Evolutionary conservation across 2,888 invertebrate genomes (phyloP).

Genomic region (Lepidocyrtinus sp.): DNA sequence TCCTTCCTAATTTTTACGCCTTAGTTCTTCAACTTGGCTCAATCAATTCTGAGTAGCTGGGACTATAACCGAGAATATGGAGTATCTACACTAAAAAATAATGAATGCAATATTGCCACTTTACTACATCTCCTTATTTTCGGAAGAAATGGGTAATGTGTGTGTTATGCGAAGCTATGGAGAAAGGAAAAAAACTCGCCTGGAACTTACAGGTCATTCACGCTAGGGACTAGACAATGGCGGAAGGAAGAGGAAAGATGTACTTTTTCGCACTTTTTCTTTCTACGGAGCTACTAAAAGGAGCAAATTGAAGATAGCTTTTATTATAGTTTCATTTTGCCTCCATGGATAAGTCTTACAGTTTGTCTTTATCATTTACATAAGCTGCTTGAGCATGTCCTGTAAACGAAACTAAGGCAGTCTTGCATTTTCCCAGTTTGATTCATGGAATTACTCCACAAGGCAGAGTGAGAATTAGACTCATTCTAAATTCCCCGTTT

Average conservation of each 20-base stretch:
- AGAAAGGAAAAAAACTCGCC: background rate
- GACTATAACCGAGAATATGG: background rate
- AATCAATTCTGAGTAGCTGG: constrained; percentile 45
- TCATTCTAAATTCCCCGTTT: too few relatives aligned
- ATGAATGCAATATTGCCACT: constrained; percentile 16
- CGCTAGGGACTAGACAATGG: constrained; percentile 4
- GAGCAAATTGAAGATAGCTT: background rate
- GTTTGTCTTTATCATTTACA: constrained; percentile 3
- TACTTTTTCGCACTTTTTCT: constrained; percentile 6
- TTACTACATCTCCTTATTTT: background rate
- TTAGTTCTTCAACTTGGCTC: constrained; percentile 48
- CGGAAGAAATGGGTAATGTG: background rate
- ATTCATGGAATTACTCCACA: too few relatives aligned
- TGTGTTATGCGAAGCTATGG: constrained; percentile 7
- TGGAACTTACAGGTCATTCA: constrained; percentile 13
- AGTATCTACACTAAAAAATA: too few relatives aligned
- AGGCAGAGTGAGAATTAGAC: background rate
- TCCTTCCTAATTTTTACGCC: constrained; percentile 41
- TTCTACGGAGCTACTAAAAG: background rate
- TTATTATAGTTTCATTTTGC: constrained; percentile 7
- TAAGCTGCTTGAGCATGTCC: background rate
- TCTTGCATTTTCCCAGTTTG: background rate
- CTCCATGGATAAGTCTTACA: background rate
- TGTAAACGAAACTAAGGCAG: background rate
- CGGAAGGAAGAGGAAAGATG: background rate